phyloP scores from a whole-genome alignment of 1,140 invertebrate species.

The Heliconius hermathena region DNA sequence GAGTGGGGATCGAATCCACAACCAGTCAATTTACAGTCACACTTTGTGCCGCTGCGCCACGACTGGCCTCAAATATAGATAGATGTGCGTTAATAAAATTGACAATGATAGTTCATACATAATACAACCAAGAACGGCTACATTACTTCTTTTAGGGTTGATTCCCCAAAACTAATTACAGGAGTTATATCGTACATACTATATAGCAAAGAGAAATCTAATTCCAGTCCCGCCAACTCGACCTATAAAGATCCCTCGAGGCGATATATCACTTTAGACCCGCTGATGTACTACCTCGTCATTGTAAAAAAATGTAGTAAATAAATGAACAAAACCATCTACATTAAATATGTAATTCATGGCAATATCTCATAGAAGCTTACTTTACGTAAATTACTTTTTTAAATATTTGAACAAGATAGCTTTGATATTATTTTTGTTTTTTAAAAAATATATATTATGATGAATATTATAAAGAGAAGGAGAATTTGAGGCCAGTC shows the following conservation, averaged over 20 bases:
- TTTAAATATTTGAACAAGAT: too few species aligned
- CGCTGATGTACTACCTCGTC: not conserved
- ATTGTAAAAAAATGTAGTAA: not conserved
- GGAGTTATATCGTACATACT: conserved; percentile 17
- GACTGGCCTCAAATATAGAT: too few species aligned
- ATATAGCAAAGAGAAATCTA: conserved; percentile 28
- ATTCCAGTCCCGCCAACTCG: conserved; percentile 25
- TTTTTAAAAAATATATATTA: too few species aligned
- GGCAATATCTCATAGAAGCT: not conserved
- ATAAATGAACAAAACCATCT: not conserved
- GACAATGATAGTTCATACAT: not conserved
- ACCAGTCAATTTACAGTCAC: too few species aligned
- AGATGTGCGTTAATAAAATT: not conserved
- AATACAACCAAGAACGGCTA: not conserved
- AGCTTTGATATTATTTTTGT: too few species aligned
- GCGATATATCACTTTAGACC: conserved; percentile 11
- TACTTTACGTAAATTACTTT: too few species aligned
- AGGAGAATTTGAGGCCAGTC: too few species aligned
- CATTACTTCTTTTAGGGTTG: conserved; percentile 4
- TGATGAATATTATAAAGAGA: too few species aligned
- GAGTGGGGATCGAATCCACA: too few species aligned
- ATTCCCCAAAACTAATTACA: conserved; percentile 23
- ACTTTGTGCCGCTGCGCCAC: too few species aligned
- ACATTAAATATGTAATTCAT: not conserved
- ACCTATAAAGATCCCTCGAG: conserved; percentile 27